A percentile compares a stretch with the other conserved stretches of the same genome.
Evolutionary conservation across 2,113 vertebrate species (phyloP).

Genomic region (Erinaceus europaeus): DNA sequence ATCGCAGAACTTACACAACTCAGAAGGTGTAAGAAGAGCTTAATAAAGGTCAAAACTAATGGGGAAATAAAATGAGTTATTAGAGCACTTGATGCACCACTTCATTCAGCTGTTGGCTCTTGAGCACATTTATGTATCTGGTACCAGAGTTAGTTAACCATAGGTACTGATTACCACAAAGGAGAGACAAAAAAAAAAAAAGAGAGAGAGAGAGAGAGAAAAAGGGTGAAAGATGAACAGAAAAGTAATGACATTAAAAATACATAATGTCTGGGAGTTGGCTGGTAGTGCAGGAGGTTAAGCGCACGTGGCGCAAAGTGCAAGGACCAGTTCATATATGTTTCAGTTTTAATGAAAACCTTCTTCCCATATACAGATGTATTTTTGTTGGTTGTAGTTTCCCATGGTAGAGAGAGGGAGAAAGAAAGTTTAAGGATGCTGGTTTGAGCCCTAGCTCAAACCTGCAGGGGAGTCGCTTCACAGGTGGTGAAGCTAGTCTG

Average conservation of each 20-base stretch:
- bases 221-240: too few species aligned
- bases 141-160: neutral
- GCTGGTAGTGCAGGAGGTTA: too few species aligned
- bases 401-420: too few species aligned
- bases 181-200: rapidly evolving
- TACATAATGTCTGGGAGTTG: neutral
- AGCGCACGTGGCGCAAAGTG: too few species aligned
- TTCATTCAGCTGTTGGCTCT: neutral
- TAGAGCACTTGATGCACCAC: neutral
- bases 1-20: neutral
- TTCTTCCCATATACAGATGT: neutral
- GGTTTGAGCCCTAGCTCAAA: too few species aligned
- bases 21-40: neutral
- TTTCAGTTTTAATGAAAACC: neutral
- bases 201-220: neutral
- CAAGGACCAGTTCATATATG: neutral
- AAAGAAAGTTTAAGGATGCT: too few species aligned
- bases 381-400: too few species aligned
- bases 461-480: too few species aligned
- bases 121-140: neutral
- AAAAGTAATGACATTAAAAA: too few species aligned
- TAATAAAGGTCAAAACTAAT: neutral
- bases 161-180: neutral
- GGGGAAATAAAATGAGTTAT: neutral
- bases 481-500: too few species aligned